A percentile compares a stretch with the other conserved stretches of the same genome.
Evolutionary conservation across 2,888 invertebrate genomes (phyloP).

Genomic region (Yponomeuta plumbellus): DNA sequence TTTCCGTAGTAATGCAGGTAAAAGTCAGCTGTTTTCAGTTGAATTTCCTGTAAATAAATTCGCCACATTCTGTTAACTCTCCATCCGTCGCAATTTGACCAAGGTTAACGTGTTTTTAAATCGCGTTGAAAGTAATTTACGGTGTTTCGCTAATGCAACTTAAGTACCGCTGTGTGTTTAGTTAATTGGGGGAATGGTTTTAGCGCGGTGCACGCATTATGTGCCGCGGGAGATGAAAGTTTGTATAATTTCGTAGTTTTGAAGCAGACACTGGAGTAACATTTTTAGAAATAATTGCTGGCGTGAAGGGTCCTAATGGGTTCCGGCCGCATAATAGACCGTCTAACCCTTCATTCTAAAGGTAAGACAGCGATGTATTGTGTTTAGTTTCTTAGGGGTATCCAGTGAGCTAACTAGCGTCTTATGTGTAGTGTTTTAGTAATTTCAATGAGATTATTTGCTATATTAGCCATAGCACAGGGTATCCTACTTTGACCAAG

Average conservation of each 20-base stretch:
- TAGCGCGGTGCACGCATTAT: background rate
- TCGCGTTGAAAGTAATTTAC: constrained; percentile 2
- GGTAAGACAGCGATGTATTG: too few species aligned
- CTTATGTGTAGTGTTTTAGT: too few species aligned
- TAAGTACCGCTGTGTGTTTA: constrained; percentile 4
- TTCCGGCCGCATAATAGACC: too few species aligned
- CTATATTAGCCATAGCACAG: too few species aligned
- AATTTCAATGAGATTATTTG: too few species aligned
- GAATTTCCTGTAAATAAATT: background rate
- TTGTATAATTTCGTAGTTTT: background rate
- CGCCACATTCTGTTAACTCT: background rate
- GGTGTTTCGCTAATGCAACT: background rate
- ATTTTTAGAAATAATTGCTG: background rate
- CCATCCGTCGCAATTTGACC: background rate
- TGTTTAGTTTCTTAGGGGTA: too few species aligned
- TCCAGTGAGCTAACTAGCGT: too few species aligned
- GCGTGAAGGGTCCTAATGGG: too few species aligned
- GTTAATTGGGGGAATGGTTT: constrained; percentile 12
- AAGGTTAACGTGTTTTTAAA: background rate
- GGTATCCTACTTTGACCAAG: too few species aligned
- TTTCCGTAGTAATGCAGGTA: too few species aligned
- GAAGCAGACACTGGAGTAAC: background rate
- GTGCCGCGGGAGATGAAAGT: background rate
- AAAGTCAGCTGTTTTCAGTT: too few species aligned
- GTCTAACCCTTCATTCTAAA: too few species aligned